Evolutionary conservation across 2,888 invertebrate genomes (phyloP).

Genomic region (Drosophila sordidula): DNA sequence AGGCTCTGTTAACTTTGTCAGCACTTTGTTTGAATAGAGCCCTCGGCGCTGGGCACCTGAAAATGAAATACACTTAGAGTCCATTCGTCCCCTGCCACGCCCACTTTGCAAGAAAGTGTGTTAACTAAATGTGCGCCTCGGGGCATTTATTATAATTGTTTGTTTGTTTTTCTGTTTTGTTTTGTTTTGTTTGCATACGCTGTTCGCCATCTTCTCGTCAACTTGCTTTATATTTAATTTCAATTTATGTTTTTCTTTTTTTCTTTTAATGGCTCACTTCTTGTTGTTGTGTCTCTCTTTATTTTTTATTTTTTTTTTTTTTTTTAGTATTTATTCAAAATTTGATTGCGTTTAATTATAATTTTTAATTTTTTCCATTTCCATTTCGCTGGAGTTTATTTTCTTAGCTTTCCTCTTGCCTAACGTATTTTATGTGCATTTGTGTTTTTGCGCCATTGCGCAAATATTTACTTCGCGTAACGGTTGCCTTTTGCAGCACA

Average conservation of each 20-base stretch:
- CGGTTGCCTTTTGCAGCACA: constrained; percentile 50
- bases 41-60: constrained; percentile 17
- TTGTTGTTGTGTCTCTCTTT: constrained; percentile 20
- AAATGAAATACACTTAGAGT: constrained; percentile 12
- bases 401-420: constrained; percentile 40
- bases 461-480: constrained; percentile 67
- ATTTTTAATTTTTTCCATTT: constrained; percentile 41
- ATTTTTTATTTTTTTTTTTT: too few relatives aligned
- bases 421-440: constrained; percentile 39
- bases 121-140: constrained; percentile 37
- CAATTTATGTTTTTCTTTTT: constrained; percentile 45
- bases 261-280: neutral
- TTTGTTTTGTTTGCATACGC: constrained; percentile 26
- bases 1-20: constrained; percentile 15
- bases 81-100: constrained; percentile 8
- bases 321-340: constrained; percentile 58
- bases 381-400: constrained; percentile 33
- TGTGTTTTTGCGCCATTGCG: constrained; percentile 58
- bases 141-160: constrained; percentile 60
- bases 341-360: constrained; percentile 73
- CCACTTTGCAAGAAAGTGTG: constrained; percentile 13
- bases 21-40: constrained; percentile 20
- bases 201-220: constrained; percentile 28
- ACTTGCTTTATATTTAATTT: constrained; percentile 47
- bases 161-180: constrained; percentile 42